phyloP scores from a whole-genome alignment of 2,113 vertebrate genomes.

The Alaudala cheleensis region DNA sequence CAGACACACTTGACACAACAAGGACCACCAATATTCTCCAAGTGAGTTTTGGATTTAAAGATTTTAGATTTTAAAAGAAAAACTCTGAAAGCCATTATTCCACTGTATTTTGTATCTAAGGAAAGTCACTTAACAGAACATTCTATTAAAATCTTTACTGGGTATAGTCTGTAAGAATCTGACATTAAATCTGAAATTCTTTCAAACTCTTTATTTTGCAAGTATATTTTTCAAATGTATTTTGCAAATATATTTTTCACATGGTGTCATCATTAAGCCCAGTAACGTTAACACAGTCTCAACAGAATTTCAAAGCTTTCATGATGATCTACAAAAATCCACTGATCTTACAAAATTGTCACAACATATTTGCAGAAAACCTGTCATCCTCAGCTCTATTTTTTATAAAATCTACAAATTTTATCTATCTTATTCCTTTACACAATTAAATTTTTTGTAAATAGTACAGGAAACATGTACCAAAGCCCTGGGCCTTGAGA shows the following conservation, averaged over 20 bases:
- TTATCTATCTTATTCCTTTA: background rate
- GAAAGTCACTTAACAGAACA: slow-evolving; percentile 41
- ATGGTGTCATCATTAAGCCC: background rate
- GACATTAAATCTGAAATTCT: slow-evolving; percentile 57
- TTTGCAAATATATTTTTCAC: slow-evolving; percentile 42
- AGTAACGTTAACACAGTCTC: slow-evolving; percentile 30
- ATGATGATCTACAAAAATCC: background rate
- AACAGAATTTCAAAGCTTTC: background rate
- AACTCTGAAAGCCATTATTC: background rate
- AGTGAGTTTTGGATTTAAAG: background rate
- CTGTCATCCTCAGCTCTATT: background rate
- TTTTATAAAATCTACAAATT: background rate
- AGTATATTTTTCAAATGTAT: slow-evolving; percentile 35
- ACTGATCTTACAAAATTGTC: background rate
- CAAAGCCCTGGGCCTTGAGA: background rate
- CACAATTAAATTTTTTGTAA: background rate
- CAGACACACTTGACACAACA: background rate
- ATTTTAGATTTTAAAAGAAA: slow-evolving; percentile 62
- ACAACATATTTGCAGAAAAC: background rate
- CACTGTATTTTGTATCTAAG: slow-evolving; percentile 14
- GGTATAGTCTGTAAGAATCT: slow-evolving; percentile 16
- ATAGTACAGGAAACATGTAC: background rate
- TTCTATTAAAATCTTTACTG: slow-evolving; percentile 48
- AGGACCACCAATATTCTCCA: slow-evolving; percentile 10
- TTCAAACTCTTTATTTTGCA: slow-evolving; percentile 50